These are phyloP conservation scores for Reticulitermes lucifugus DNA, from an alignment of 2,888 invertebrate species.

Conservation along the genomic window DNA sequence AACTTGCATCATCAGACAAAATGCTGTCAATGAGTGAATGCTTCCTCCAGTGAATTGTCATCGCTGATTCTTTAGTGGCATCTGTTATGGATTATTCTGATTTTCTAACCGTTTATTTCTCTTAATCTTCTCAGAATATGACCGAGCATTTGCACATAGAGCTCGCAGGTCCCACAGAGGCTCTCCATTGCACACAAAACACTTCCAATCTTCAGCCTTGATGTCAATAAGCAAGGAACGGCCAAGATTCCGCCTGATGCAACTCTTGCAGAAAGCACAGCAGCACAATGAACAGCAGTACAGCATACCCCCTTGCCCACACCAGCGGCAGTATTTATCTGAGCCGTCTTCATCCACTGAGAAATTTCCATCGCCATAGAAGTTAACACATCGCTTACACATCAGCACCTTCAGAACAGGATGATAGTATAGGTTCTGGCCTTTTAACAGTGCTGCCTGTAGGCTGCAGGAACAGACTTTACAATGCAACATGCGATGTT, in stretches of 20 bases:
- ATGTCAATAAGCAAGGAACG: slow-evolving; percentile 58
- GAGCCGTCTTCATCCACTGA: slow-evolving; percentile 62
- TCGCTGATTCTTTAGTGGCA: no score
- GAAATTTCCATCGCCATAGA: slow-evolving; percentile 56
- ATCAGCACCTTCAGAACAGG: slow-evolving; percentile 29
- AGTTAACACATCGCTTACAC: slow-evolving; percentile 56
- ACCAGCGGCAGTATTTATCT: slow-evolving; percentile 67
- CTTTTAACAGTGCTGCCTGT: neutral
- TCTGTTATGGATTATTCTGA: no score
- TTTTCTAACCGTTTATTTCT: neutral
- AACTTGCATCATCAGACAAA: no score
- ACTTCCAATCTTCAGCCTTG: slow-evolving; percentile 62
- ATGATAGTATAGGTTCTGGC: slow-evolving; percentile 8
- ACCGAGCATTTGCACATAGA: slow-evolving; percentile 58
- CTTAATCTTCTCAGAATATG: slow-evolving; percentile 22
- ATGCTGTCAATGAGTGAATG: no score
- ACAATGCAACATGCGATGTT: neutral
- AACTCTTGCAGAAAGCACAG: slow-evolving; percentile 65
- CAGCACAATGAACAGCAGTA: slow-evolving; percentile 64
- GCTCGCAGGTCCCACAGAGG: slow-evolving; percentile 62
- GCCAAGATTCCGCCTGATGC: slow-evolving; percentile 65
- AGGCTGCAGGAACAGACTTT: neutral
- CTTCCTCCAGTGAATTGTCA: no score
- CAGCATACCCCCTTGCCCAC: slow-evolving; percentile 64
- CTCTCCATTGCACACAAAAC: slow-evolving; percentile 65